Base-by-base conservation (phyloP, 2,113 vertebrate species). In the Zapus hudsonius region DNA sequence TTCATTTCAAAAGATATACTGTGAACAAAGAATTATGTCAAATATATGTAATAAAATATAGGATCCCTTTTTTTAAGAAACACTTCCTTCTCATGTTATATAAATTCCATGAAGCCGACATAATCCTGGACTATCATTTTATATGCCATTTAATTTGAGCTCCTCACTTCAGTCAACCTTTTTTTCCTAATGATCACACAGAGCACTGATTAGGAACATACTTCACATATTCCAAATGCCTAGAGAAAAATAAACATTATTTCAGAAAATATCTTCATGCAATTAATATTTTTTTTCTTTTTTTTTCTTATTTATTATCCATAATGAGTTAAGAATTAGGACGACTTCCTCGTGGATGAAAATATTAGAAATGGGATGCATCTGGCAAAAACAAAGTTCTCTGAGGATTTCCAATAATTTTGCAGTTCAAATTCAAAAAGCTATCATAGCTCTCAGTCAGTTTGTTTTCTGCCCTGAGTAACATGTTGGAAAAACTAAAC, bases 341-440 rank as follows among this genome's bases (percentile, higher is more conserved):
- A 87, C 84, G 78, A 76, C 12, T 27, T 91, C 13, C 36, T 89
- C 0, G 1, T 29, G 11, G 25, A 55, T 44, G 75, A 92, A 88
- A 95, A 73, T 52, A 0, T 25, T 84, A 20, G 7, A 59, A 66
- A 87, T 8, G 1, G 74, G 88, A 82, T 59, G 23, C 40, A 95
- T 90, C 47, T 63, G 74, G n/a, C 25, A 84, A 63, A 92, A 80
- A 80, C 63, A 82, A 2, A 92, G 12, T 78, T n/a, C n/a, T 1
- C 59, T 66, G 61, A 94, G 57, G 74, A 95, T 83, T 96, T 97
- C n/a, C 86, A 89, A 40, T 55, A 47, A 4, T 29, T 96, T 96
- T 96, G 76, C 42, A 81, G 63, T 19, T 2, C 42, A 97, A 92
- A 72, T 94, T 66, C 12, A 91, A 42, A 93, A 90, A 19, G 15